Percentiles rank a stretch among this genome's conserved stretches.
These are phyloP conservation scores for Saturnia japonica DNA, from an alignment of 2,888 invertebrate genomes.

Conservation along the genomic window DNA sequence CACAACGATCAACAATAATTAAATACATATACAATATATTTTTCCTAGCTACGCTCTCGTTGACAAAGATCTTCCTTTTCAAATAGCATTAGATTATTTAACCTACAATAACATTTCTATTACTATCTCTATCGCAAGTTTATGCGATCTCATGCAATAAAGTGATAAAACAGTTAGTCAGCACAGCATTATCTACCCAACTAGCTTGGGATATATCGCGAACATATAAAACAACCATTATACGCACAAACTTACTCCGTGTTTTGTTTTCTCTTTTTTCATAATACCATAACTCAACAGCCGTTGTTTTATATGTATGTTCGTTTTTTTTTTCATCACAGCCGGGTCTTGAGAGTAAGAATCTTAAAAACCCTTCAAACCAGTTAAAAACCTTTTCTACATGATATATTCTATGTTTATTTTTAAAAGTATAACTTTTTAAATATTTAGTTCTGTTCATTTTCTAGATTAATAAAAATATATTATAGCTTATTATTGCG, in stretches of 20 bases:
- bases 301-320: slow-evolving; percentile 43
- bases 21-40: no score
- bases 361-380: background rate
- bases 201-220: slow-evolving; percentile 68
- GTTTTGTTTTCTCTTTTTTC: slow-evolving; percentile 69
- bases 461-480: background rate
- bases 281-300: slow-evolving; percentile 51
- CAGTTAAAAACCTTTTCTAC: background rate
- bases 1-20: no score
- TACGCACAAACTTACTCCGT: slow-evolving; percentile 69
- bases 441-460: background rate
- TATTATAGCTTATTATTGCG: background rate
- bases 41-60: background rate
- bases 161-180: slow-evolving; percentile 80
- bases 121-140: slow-evolving; percentile 65
- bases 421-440: background rate
- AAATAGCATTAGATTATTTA: slow-evolving; percentile 14
- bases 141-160: slow-evolving; percentile 79
- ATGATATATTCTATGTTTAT: background rate
- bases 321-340: slow-evolving; percentile 43
- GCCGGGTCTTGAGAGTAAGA: background rate
- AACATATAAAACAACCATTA: slow-evolving; percentile 77
- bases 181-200: slow-evolving; percentile 58
- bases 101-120: slow-evolving; percentile 67
- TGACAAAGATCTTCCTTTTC: background rate